phyloP scores from a whole-genome alignment of 1,140 invertebrate species.

The Nasonia vitripennis region DNA sequence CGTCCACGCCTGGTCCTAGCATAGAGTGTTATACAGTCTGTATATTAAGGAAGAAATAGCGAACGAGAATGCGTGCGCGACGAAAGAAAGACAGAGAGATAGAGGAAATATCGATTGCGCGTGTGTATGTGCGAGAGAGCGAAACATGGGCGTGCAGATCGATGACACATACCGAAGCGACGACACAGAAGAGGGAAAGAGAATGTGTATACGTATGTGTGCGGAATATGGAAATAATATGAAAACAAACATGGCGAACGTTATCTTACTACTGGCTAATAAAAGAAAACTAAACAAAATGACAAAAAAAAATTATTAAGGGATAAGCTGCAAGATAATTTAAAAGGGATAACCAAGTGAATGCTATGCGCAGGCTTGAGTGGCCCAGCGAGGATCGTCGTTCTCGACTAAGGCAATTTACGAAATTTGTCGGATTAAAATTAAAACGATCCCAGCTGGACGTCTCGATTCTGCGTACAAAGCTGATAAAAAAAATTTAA shows the following conservation, averaged over 20 bases:
- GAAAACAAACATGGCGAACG: not conserved
- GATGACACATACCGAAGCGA: not conserved
- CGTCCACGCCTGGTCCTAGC: not conserved
- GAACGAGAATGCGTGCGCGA: constrained; percentile 9
- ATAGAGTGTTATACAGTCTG: not conserved
- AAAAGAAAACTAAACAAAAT: constrained; percentile 19
- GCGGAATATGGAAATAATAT: constrained; percentile 15
- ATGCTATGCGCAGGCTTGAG: not conserved
- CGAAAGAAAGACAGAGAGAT: not conserved
- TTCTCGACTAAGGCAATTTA: not conserved
- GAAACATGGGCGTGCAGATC: constrained; percentile 13
- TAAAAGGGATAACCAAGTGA: not conserved
- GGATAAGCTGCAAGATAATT: not conserved
- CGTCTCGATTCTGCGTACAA: not conserved
- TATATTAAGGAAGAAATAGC: constrained; percentile 9
- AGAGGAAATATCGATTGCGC: constrained; percentile 18
- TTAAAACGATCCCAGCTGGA: not conserved
- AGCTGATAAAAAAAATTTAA: not conserved
- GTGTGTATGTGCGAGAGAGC: constrained; percentile 30
- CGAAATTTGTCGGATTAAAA: not conserved
- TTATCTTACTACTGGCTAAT: constrained; percentile 13
- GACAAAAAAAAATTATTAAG: not conserved
- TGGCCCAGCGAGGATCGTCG: not conserved
- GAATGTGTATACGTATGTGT: not conserved
- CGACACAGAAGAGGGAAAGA: not conserved